Base-by-base conservation (phyloP, 2,113 vertebrate species). In the Colistium nudipinnis region DNA sequence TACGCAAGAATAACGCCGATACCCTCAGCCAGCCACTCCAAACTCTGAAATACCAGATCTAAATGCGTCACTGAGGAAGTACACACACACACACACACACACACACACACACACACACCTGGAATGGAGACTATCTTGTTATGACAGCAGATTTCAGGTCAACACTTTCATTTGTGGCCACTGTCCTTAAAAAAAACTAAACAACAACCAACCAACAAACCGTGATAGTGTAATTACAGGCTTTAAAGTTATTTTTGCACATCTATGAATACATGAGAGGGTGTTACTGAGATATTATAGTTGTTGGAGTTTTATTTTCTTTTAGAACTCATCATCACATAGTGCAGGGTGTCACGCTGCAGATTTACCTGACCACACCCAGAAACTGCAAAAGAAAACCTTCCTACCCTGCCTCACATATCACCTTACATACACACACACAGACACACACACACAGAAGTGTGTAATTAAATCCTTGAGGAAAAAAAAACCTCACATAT, bases 341-440 rank as follows among this genome's bases (percentile, higher is more conserved):
- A 51, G 14, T 19, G 13, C n/a, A 39, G 30, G 13, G 51, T 27
- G 54, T 33, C 45, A 36, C 3, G 17, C 49, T 54, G 49, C 33
- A 73, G 43, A 56, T 9, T 55, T 16, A 13, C 11, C 48, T 25
- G 64, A 71, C 83, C 87, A 89, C 91, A 81, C 91, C 91, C 85
- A 84, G 90, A 93, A 90, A 92, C 88, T 80, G 19, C 39, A 74
- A 22, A 43, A 76, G 49, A 69, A 89, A 90, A 88, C 83, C 53
- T 22, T 27, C 24, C 57, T 9, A 16, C 14, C 54, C 43, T 33
- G 31, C 6, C 27, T 43, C 43, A 48, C 20, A n/a, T n/a, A n/a
- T n/a, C n/a, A n/a, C 5, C 19, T 24, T 35, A 24, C 8, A 14
- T 12, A 35, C 39, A 12, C 5, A 5, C 27, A 17, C 49, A 8